These are phyloP conservation scores for Chlorocebus sabaeus DNA, from an alignment of 2,113 vertebrate genomes.

Conservation along the genomic window DNA sequence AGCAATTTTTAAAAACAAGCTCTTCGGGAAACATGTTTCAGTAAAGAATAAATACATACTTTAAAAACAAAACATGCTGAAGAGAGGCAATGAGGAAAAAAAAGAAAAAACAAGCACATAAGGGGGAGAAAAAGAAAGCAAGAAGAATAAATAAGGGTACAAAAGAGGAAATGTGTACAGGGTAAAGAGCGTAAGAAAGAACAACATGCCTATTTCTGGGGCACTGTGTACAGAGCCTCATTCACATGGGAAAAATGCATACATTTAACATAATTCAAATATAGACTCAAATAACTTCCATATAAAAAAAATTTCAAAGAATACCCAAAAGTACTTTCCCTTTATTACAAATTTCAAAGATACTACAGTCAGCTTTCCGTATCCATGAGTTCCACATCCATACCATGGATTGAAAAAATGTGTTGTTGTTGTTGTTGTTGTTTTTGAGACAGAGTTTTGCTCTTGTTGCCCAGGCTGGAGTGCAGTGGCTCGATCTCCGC, in stretches of 20 bases:
- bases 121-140: not conserved
- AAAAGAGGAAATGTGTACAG: not conserved
- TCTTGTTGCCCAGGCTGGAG: too few relatives aligned
- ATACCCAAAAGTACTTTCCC: not conserved
- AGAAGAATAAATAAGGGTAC: not conserved
- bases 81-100: too few relatives aligned
- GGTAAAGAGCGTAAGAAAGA: not conserved
- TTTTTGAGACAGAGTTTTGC: too few relatives aligned
- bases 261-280: not conserved
- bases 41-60: not conserved
- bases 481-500: too few relatives aligned
- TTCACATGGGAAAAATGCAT: not conserved
- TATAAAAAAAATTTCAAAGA: not conserved
- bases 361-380: not conserved
- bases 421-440: too few relatives aligned
- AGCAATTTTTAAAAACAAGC: conserved; percentile 16
- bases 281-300: conserved; percentile 1
- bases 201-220: not conserved
- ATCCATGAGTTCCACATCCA: not conserved
- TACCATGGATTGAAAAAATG: not conserved
- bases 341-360: conserved; percentile 20
- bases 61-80: not conserved
- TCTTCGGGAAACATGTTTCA: conserved; percentile 17
- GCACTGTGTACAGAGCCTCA: not conserved
- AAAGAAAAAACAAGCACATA: not conserved